Base-by-base conservation (phyloP, 2,113 vertebrate genomes). In the Pimephales promelas region DNA sequence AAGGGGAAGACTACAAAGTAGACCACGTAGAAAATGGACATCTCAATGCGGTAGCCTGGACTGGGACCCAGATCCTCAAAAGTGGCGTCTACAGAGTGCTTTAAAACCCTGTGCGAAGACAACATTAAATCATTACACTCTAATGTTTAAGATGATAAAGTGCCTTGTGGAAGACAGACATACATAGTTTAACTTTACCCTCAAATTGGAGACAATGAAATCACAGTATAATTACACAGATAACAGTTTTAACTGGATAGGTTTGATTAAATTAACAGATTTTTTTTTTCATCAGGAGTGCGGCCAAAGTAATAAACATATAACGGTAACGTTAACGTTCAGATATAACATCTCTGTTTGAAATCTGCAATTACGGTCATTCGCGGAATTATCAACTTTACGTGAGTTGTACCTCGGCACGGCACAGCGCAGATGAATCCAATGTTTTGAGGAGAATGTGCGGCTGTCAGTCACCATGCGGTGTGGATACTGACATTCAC, bases 1-100 rank as follows among this genome's bases (percentile, higher is more conserved):
- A 99, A 99, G 83, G 98, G 98, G 90, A 99, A 99, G 88, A 99
- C 98, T 71, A 99, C 96, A 86, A 99, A 99, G 92, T 98, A 99
- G 86, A 98, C 97, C 85, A 99, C 98, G 0, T 99, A 99, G 94
- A 99, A 99, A 91, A 99, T 97, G 86, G 98, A 96, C 92, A 99
- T 96, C 91, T 99, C 98, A 93, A 99, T 99, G 85, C 97, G 91
- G 91, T 95, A 99, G 61, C 97, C 97, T 2, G 98, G 98, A 90
- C 94, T 98, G 16, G 97, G 98, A 57, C 98, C 98, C 88, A 96
- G 93, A 47, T 99, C 96, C 90, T 99, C 97, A 4, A 97, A 96
- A 31, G 98, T 99, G 77, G 97, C 97, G 2, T 99, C 98, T 89
- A 99, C 97, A 0, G 97, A 99, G 90, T 99, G 97, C 87, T 99